These are phyloP conservation scores for Poeciliopsis turneri DNA, from an alignment of 2,797 vertebrate genomes.

Conservation along the genomic window DNA sequence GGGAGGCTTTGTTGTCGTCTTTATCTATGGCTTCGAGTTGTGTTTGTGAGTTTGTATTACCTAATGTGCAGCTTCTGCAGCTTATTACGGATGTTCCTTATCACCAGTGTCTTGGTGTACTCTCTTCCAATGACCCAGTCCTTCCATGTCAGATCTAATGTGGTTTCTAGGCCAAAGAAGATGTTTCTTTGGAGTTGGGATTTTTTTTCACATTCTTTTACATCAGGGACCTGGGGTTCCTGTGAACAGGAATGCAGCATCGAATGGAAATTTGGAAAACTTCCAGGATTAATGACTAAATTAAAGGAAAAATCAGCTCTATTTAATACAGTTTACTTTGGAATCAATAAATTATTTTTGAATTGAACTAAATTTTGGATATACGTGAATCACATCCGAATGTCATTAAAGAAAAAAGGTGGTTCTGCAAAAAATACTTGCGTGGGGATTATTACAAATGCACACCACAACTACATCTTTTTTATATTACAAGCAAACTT, in stretches of 20 bases:
- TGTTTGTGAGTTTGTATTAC: conserved; percentile 66
- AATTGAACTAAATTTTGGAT: neutral
- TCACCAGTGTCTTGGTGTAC: conserved; percentile 81
- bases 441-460: neutral
- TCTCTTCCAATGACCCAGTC: conserved; percentile 86
- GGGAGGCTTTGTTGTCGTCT: neutral
- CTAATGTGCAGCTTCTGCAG: conserved; percentile 87
- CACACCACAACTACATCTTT: neutral
- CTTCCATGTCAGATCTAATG: conserved; percentile 84
- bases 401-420: too few species aligned
- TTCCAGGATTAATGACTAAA: neutral
- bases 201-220: conserved; percentile 29
- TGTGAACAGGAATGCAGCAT: conserved; percentile 7
- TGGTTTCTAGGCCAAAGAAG: conserved; percentile 86
- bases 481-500: neutral
- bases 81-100: conserved; percentile 87
- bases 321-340: neutral
- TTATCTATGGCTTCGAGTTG: neutral
- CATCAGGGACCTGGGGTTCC: conserved; percentile 14
- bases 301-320: neutral
- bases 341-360: too few species aligned
- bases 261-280: neutral
- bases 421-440: neutral
- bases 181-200: conserved; percentile 57
- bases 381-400: too few species aligned